Evolutionary conservation across 2,888 invertebrate genomes (phyloP), one percentile per base, ranked within the genome.

Genomic region (Toxonevra muliebris): DNA sequence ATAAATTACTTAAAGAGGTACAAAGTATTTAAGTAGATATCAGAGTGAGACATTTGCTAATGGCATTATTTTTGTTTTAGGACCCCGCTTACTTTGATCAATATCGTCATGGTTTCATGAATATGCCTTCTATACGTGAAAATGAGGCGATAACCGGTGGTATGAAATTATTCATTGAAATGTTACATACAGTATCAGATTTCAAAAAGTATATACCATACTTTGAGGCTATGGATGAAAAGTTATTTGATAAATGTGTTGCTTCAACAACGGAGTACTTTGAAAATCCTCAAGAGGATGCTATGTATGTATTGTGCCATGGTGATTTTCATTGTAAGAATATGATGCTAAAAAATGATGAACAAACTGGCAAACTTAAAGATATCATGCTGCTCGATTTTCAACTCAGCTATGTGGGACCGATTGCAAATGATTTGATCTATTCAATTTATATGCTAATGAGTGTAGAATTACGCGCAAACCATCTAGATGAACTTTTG

Each of bases 321-420:
- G 82, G 79, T 0, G 81, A 82, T 54, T 79, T 74, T 41, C 79
- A 82, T 68, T 5, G 40, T 0, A 75, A 75, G 5, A 81, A 81
- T 40, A 74, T 80, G 74, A 78, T 81, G 80, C 77, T 77, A 12
- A 77, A 73, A 19, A 62, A 64, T 19, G 65, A 67, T 40, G 40
- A 45, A 8, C 30, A 8, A 5, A 64, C 57, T 0, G 68, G 66
- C 0, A 17, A 41, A 11, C 30, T 72, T 0, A 59, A 70, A 11
- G 79, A 79, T 52, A 74, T 77, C 4, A 74, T 78, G 74, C 53
- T 79, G 8, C 19, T 80, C 7, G 81, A 82, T 41, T 82, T 71
- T n/a, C 81, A 81, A 67, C n/a, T 74, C 13, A 73, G 75, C 30
- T 73, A 73, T 20, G 69, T 80, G n/a, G 78, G 76, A 1, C 73